phyloP scores from a whole-genome alignment of 1,140 invertebrate genomes.

The Drosophila tropicalis region DNA sequence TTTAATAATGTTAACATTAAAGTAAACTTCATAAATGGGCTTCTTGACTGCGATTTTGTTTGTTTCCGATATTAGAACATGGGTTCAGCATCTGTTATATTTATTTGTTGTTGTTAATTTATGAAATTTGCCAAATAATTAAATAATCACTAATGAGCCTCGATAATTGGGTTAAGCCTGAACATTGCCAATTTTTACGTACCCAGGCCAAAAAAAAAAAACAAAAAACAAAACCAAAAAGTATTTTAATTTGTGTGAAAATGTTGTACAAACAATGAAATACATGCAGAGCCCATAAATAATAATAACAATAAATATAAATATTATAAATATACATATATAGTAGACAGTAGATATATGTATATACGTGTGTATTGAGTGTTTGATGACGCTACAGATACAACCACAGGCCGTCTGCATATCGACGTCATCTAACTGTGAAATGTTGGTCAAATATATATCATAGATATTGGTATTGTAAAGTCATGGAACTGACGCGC shows the following conservation, averaged over 20 bases:
- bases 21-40: constrained; percentile 22
- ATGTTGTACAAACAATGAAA: constrained; percentile 71
- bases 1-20: constrained; percentile 20
- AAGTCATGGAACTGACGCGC: constrained; percentile 63
- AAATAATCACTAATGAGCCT: constrained; percentile 75
- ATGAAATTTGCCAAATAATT: constrained; percentile 67
- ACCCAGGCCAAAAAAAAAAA: constrained; percentile 49
- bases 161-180: constrained; percentile 72
- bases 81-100: constrained; percentile 28
- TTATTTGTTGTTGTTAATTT: constrained; percentile 20
- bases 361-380: constrained; percentile 23
- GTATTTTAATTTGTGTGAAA: constrained; percentile 82
- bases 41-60: constrained; percentile 52
- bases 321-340: constrained; percentile 69
- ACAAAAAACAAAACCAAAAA: constrained; percentile 51
- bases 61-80: constrained; percentile 59
- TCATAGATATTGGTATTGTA: constrained; percentile 52
- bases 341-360: constrained; percentile 43
- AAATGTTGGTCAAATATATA: constrained; percentile 69
- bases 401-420: constrained; percentile 22
- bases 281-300: constrained; percentile 73
- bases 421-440: constrained; percentile 59
- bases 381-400: constrained; percentile 19
- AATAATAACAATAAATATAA: constrained; percentile 76
- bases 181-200: constrained; percentile 48